Conservation (phyloP, 2,888 invertebrate genomes). For the Tenthredo livida region DNA sequence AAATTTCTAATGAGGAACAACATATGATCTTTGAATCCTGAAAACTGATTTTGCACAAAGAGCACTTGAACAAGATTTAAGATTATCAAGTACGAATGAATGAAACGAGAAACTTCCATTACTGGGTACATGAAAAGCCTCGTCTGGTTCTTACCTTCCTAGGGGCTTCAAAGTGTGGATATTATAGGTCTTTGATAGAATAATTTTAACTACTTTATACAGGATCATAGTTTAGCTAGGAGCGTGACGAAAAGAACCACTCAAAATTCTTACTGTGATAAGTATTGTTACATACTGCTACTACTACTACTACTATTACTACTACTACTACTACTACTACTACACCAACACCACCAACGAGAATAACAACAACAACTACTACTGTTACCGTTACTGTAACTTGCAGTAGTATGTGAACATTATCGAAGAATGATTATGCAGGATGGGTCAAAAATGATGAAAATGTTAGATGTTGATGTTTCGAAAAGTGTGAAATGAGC, state of each 20-base stretch:
- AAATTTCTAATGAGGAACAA: not conserved
- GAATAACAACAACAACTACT: not conserved
- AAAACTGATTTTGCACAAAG: not conserved
- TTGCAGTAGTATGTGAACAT: not conserved
- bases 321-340: slow-evolving; percentile 22
- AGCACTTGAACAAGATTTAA: not conserved
- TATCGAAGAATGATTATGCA: not conserved
- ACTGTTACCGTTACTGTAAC: not conserved
- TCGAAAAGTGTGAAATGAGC: not conserved
- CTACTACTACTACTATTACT: slow-evolving; percentile 13
- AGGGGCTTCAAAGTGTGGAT: not conserved
- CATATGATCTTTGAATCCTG: not conserved
- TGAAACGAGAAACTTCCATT: not conserved
- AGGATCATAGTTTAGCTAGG: slow-evolving; percentile 23
- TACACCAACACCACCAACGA: not conserved
- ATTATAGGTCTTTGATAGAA: not conserved
- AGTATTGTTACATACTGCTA: slow-evolving; percentile 30
- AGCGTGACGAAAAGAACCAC: slow-evolving; percentile 34
- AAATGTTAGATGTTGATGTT: not conserved
- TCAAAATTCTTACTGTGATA: slow-evolving; percentile 52
- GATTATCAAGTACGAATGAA: no score
- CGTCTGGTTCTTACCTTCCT: not conserved
- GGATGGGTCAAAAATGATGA: not conserved
- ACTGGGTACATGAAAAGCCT: not conserved
- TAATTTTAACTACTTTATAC: slow-evolving; percentile 31